phyloP scores from a whole-genome alignment of 2,797 vertebrate species.

The Margarornis squamiger region DNA sequence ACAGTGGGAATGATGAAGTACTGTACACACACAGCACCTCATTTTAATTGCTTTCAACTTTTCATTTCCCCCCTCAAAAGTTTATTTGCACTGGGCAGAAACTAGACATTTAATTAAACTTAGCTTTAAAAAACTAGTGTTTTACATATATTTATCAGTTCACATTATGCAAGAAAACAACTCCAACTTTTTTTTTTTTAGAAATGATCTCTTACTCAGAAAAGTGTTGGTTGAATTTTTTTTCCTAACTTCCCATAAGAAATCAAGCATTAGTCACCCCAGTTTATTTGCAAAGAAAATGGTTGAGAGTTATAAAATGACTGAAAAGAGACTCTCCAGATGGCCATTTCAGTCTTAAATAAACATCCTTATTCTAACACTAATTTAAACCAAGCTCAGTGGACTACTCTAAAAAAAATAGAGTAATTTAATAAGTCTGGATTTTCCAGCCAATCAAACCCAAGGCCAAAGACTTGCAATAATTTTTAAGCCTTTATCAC shows the following conservation, averaged over 20 bases:
- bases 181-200: neutral
- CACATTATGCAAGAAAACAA: conserved; percentile 39
- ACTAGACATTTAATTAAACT: conserved; percentile 52
- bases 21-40: conserved; percentile 39
- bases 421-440: conserved; percentile 31
- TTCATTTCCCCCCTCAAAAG: conserved; percentile 17
- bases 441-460: conserved; percentile 29
- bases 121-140: neutral
- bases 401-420: neutral
- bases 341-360: conserved; percentile 47
- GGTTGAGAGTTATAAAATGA: conserved; percentile 54
- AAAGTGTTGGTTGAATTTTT: conserved; percentile 13
- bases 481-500: conserved; percentile 9
- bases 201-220: conserved; percentile 6
- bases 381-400: conserved; percentile 47
- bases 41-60: conserved; percentile 58
- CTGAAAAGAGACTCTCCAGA: conserved; percentile 59
- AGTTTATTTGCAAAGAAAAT: conserved; percentile 63
- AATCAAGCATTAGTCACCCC: conserved; percentile 46
- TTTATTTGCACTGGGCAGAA: conserved; percentile 40
- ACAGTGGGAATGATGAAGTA: conserved; percentile 46
- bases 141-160: conserved; percentile 42
- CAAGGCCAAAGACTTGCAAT: neutral
- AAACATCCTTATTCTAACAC: conserved; percentile 56
- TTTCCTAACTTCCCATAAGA: neutral